A percentile compares a stretch with the other conserved stretches of the same genome.
phyloP scores from a whole-genome alignment of 2,888 invertebrate genomes.

The Drosophila formosana region DNA sequence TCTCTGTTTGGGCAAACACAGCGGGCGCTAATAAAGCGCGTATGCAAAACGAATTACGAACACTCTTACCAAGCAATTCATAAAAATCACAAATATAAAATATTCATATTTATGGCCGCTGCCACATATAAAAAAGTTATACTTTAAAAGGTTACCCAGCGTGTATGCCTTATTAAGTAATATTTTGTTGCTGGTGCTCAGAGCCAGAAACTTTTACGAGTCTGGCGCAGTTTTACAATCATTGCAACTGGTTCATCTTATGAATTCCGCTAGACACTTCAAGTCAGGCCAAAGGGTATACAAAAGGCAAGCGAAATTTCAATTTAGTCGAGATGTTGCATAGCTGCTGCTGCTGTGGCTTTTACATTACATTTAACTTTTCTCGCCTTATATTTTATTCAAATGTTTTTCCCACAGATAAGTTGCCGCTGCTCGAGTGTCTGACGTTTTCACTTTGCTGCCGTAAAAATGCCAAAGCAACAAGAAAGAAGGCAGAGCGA shows the following conservation, averaged over 20 bases:
- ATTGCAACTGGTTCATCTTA: constrained; percentile 12
- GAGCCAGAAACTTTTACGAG: constrained; percentile 4
- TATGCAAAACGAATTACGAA: background rate
- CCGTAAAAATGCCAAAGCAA: constrained; percentile 58
- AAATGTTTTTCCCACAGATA: constrained; percentile 70
- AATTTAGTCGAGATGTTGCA: constrained; percentile 40
- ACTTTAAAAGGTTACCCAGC: background rate
- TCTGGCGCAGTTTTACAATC: constrained; percentile 16
- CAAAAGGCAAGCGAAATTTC: constrained; percentile 32
- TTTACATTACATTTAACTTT: constrained; percentile 76
- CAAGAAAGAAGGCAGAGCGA: constrained; percentile 27
- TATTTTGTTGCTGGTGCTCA: background rate
- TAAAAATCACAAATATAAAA: background rate
- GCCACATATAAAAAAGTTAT: background rate
- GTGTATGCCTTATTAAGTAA: background rate
- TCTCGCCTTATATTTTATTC: constrained; percentile 78
- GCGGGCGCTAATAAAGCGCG: constrained; percentile 10
- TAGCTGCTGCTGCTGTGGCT: constrained; percentile 57
- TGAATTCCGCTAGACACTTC: constrained; percentile 6
- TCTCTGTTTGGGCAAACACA: constrained; percentile 19
- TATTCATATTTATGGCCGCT: background rate
- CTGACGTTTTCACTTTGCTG: constrained; percentile 73
- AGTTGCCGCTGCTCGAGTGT: constrained; percentile 64
- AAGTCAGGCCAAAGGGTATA: constrained; percentile 7
- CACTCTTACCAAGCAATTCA: constrained; percentile 11